Conservation (phyloP, 2,113 vertebrate species). For the Psittacula cyanocephala region DNA sequence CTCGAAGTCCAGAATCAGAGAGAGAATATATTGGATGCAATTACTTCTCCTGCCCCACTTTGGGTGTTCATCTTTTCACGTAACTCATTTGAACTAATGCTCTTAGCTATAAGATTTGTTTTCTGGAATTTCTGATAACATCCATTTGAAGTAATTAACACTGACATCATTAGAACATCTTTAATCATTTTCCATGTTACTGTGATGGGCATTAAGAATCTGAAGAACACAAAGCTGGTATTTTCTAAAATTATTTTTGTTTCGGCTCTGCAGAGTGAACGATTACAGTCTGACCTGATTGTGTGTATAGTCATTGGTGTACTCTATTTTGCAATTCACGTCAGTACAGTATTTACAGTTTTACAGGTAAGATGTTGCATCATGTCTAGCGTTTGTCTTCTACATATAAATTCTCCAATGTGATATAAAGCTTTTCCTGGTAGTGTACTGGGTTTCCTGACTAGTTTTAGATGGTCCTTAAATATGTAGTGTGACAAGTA, state of each 20-base stretch:
- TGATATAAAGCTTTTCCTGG: neutral
- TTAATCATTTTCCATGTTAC: neutral
- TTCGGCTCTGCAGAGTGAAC: conserved; percentile 83
- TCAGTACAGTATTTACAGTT: conserved; percentile 97
- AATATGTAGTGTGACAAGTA: neutral
- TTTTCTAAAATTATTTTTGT: neutral
- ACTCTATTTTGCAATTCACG: conserved; percentile 97
- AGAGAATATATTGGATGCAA: neutral
- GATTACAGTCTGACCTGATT: conserved; percentile 94
- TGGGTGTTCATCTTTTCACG: neutral
- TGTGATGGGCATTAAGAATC: neutral
- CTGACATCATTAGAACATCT: neutral
- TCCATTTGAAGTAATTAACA: neutral
- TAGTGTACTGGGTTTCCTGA: neutral
- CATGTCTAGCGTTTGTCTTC: neutral
- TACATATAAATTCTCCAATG: neutral
- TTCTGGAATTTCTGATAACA: neutral
- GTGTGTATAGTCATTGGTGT: conserved; percentile 93
- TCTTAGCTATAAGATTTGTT: neutral
- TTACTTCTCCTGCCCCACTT: neutral
- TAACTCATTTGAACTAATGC: neutral
- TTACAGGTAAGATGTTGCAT: conserved; percentile 84
- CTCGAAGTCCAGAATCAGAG: neutral
- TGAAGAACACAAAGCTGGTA: neutral
- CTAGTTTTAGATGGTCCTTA: neutral